Base-by-base conservation (phyloP, 2,888 invertebrate genomes). In the Carcina quercana region DNA sequence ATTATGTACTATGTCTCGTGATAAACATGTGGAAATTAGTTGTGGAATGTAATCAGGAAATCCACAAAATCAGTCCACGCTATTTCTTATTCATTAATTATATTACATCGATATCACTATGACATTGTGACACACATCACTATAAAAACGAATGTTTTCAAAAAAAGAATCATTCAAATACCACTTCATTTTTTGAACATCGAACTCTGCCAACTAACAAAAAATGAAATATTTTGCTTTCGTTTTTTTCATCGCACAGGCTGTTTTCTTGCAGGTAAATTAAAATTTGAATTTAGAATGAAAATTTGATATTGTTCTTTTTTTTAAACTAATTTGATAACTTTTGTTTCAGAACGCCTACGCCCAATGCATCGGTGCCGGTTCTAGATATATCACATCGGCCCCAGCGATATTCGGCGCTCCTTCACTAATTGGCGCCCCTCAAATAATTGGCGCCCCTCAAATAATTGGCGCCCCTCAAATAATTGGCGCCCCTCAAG, bases 211-310 rank as follows among this genome's bases (percentile, higher is more conserved):
- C 8, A 17, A 27, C 2, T 2, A 19, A 28, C 13, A 17, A 12
- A 29, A 29, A 47, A 70, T 71, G 70, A 70, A 67, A 43, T 45
- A 42, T 11, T 46, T 59, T 25, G 36, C 56, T 7, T 13, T 60
- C n/a, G 38, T 57, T 2, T 14, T 60, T 19, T 39, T 59, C 4
- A 43, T 51, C 15, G 45, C 40, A 4, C 43, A 53, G 24, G 59
- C 51, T 26, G 52, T 53, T 15, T 38, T 58, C 3, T 28, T 57
- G 2, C 62, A 70, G 60, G 70, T 70, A 53, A 44, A 32, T 37
- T 7, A 22, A 4, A 11, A 12, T 12, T 24, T 11, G 3, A 11
- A 5, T 17, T 17, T 17, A 17, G 7, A 17, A 17, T 17, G 17
- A 5, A 30, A 12, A 11, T 24, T 20, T 27, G 12, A 20, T 21